These are phyloP conservation scores for Castor canadensis DNA, from an alignment of 2,113 vertebrate genomes.

Conservation along the genomic window DNA sequence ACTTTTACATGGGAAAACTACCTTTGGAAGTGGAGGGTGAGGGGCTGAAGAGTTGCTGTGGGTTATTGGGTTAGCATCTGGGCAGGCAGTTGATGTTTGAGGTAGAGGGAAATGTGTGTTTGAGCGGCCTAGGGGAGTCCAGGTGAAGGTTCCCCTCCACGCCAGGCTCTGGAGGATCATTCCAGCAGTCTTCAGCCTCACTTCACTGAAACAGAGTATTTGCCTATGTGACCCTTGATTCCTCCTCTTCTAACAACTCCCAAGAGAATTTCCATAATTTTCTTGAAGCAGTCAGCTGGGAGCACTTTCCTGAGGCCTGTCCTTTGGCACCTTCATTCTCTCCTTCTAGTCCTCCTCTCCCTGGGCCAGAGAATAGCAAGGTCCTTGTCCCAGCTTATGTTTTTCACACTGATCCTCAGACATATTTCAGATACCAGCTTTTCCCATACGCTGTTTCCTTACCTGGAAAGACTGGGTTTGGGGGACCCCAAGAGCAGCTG, in stretches of 20 bases:
- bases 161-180: not conserved
- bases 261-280: not conserved
- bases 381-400: not conserved
- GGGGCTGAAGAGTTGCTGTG: not conserved
- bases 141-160: not conserved
- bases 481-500: not conserved
- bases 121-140: not conserved
- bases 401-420: not conserved
- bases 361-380: not conserved
- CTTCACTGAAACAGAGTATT: rapidly evolving
- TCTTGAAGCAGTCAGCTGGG: not conserved
- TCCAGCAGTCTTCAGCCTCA: not conserved
- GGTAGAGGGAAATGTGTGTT: not conserved
- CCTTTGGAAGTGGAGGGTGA: not conserved
- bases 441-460: not conserved
- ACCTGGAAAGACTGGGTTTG: not conserved
- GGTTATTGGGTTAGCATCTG: not conserved
- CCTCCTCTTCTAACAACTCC: not conserved
- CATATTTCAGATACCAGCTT: not conserved
- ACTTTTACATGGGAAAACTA: not conserved
- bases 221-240: not conserved
- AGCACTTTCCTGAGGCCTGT: not conserved
- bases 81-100: not conserved
- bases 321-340: not conserved
- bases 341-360: not conserved